Percentiles rank a stretch among this genome's conserved stretches.
Conservation (phyloP, 2,797 vertebrate genomes). For the Takifugu ocellatus region DNA sequence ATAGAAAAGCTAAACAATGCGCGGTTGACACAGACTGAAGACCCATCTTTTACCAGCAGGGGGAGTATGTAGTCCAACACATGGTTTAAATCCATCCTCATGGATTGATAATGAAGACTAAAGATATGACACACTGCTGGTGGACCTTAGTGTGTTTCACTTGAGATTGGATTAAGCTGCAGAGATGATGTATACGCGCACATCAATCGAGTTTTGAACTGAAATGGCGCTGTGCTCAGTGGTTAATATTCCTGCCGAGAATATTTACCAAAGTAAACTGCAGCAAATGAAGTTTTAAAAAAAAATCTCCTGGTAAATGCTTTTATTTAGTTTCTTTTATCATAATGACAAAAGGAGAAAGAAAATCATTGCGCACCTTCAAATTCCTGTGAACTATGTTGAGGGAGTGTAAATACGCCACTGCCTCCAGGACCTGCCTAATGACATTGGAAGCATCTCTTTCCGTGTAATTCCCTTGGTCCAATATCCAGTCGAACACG, state of each 20-base stretch:
- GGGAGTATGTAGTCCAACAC: conserved; percentile 42
- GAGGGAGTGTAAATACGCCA: conserved; percentile 84
- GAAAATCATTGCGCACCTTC: conserved; percentile 67
- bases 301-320: background rate
- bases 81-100: conserved; percentile 25
- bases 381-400: conserved; percentile 87
- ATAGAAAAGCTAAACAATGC: no score
- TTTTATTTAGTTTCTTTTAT: background rate
- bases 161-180: conserved; percentile 40
- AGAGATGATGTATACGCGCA: conserved; percentile 39
- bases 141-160: conserved; percentile 13
- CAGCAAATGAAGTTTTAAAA: background rate
- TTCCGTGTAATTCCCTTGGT: conserved; percentile 87
- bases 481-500: conserved; percentile 87
- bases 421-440: conserved; percentile 83
- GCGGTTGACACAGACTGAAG: background rate
- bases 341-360: conserved; percentile 2
- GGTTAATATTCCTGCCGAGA: conserved; percentile 22
- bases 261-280: conserved; percentile 37
- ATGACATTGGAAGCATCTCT: conserved; percentile 85
- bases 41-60: conserved; percentile 44
- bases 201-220: no score
- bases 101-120: conserved; percentile 30
- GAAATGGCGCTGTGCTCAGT: no score
- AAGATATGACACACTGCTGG: conserved; percentile 33